Percentiles rank a stretch among this genome's conserved stretches.
Conservation (phyloP, 2,888 invertebrate species). For the Dichetophora obliterata region DNA sequence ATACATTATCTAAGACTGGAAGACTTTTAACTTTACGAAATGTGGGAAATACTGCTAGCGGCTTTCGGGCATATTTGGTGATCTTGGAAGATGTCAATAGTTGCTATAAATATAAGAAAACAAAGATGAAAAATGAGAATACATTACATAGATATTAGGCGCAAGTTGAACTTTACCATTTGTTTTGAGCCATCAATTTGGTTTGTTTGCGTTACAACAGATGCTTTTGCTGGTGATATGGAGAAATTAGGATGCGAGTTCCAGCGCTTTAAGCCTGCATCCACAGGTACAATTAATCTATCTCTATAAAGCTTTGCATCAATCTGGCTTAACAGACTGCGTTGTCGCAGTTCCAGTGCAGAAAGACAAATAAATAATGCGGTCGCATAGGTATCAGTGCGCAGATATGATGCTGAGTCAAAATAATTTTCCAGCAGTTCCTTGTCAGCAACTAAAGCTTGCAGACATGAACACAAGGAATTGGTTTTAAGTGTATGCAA, state of each 20-base stretch:
- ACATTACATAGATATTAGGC: too few relatives aligned
- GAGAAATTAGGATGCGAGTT: constrained; percentile 74
- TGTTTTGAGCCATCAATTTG: background rate
- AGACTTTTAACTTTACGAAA: constrained; percentile 55
- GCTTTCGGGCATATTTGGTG: background rate
- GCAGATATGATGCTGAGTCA: constrained; percentile 73
- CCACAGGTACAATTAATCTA: background rate
- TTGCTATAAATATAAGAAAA: background rate
- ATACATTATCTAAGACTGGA: constrained; percentile 44
- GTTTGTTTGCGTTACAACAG: background rate
- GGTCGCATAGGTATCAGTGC: constrained; percentile 74
- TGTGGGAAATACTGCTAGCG: constrained; percentile 36
- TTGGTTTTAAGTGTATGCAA: constrained; percentile 53
- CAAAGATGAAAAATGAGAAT: too few relatives aligned
- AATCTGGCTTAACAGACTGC: constrained; percentile 75
- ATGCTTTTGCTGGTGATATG: constrained; percentile 50
- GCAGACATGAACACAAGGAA: constrained; percentile 70
- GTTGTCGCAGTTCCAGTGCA: constrained; percentile 76
- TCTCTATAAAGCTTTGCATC: constrained; percentile 71
- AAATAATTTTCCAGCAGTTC: constrained; percentile 75
- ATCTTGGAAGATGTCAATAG: background rate
- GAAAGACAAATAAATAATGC: constrained; percentile 75
- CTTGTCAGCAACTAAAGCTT: constrained; percentile 75
- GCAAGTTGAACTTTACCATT: background rate
- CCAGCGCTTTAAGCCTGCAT: constrained; percentile 69